These are phyloP conservation scores for Steatocranus sp. DNA, from an alignment of 2,797 vertebrate species.

Conservation along the genomic window DNA sequence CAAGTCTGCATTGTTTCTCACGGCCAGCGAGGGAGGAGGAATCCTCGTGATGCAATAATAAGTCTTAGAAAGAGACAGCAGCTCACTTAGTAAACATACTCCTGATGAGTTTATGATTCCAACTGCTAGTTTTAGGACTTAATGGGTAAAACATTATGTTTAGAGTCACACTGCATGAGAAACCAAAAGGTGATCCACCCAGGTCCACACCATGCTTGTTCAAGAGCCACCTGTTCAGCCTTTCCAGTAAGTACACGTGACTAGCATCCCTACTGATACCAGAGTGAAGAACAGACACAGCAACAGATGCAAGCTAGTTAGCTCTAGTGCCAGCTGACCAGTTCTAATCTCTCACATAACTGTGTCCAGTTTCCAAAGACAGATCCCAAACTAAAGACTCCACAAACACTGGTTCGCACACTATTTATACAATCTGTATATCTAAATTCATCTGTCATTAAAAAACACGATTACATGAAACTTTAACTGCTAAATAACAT, in stretches of 20 bases:
- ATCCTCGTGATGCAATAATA: background rate
- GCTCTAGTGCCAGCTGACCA: fast-evolving
- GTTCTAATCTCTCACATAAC: background rate
- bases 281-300: background rate
- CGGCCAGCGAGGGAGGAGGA: background rate
- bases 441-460: background rate
- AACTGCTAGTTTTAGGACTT: background rate
- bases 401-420: fast-evolving
- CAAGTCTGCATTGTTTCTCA: background rate
- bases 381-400: background rate
- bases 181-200: fast-evolving
- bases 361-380: background rate
- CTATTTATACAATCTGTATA: background rate
- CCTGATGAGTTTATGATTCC: background rate
- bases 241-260: background rate
- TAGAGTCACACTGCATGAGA: background rate
- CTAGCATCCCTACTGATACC: background rate
- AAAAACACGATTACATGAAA: background rate
- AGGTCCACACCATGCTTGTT: background rate
- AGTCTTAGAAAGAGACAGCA: background rate
- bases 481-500: background rate
- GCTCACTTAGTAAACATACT: background rate
- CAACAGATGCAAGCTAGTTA: background rate
- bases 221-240: background rate
- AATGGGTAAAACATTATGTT: background rate